phyloP scores from a whole-genome alignment of 2,797 vertebrate species.

The Tolypeutes matacus region DNA sequence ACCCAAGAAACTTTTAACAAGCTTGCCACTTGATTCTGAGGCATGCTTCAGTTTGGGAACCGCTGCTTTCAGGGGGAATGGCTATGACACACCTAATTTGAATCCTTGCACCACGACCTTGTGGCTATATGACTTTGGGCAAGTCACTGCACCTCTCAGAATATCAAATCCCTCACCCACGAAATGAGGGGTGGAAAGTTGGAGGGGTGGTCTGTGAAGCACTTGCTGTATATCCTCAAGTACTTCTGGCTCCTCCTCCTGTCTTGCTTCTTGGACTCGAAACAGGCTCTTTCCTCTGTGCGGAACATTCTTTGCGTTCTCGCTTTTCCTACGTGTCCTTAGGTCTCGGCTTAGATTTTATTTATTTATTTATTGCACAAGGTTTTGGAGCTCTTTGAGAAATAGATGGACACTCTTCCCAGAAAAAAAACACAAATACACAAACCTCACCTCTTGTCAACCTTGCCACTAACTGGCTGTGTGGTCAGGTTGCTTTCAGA shows the following conservation, averaged over 20 bases:
- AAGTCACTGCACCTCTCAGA: not conserved
- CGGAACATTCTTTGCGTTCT: not conserved
- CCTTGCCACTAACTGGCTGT: not conserved
- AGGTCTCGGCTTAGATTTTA: not conserved
- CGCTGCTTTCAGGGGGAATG: not conserved
- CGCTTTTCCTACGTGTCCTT: not conserved
- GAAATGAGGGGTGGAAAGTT: not conserved
- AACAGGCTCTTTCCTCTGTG: not conserved
- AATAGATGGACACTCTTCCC: slow-evolving; percentile 12
- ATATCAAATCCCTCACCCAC: not conserved
- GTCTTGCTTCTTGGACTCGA: slow-evolving; percentile 16
- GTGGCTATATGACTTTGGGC: not conserved
- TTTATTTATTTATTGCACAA: not conserved
- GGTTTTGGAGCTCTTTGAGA: not conserved
- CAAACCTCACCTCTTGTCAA: not conserved
- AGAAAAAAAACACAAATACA: not conserved
- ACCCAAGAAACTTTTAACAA: not conserved
- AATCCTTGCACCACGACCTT: not conserved
- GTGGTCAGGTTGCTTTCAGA: not conserved
- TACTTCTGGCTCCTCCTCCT: not conserved
- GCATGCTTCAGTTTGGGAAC: not conserved
- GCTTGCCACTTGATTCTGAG: not conserved
- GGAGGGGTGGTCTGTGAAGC: not conserved
- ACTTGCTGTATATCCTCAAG: not conserved
- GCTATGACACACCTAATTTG: not conserved